Base-by-base conservation (phyloP, 2,113 vertebrate species). In the Tenrec ecaudatus region DNA sequence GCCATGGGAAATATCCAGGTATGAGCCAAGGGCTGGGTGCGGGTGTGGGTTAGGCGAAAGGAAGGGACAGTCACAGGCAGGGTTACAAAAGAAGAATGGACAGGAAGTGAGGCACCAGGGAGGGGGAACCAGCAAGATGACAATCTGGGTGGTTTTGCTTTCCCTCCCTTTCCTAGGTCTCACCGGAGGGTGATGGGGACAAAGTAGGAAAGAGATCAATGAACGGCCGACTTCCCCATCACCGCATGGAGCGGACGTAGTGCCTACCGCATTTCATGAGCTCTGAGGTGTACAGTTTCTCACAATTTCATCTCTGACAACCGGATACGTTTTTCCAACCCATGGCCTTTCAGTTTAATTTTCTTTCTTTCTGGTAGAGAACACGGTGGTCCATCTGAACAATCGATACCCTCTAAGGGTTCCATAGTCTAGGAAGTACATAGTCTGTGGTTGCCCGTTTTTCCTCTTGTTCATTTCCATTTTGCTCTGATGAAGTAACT, bases 101-200 rank as follows among this genome's bases (percentile, higher is more conserved):
- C 89, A 87, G 95, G 93, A 95, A 92, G 84, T 69, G 89, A 96
- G 94, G 69, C 91, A 53, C 33, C 64, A 16, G 31, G 64, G 58
- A 77, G 76, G 60, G 89, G 84, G 87, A 89, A 53, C 76, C 86
- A 92, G 90, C 66, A 8, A 83, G 88, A 89, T 78, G 2, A 4
- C 43, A 31, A 75, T 79, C 91, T 71, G 57, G 36, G 79, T 0
- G 1, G 78, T 22, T 58, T 14, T 0, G 15, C 12, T 31, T 43
- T 89, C 73, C 75, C 19, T 89, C 81, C 89, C 92, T 84, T 36
- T 60, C 57, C 31, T 68, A 20, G 47, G 12, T 81, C 71, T 5
- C 71, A 58, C 69, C 23, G 57, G 75, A 87, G 9, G 33, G 27
- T 7, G 25, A 36, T 19, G 62, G 33, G 71, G 22, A 68, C 53